Evolutionary conservation across 2,113 vertebrate genomes (phyloP).

Genomic region (Cettia cetti): DNA sequence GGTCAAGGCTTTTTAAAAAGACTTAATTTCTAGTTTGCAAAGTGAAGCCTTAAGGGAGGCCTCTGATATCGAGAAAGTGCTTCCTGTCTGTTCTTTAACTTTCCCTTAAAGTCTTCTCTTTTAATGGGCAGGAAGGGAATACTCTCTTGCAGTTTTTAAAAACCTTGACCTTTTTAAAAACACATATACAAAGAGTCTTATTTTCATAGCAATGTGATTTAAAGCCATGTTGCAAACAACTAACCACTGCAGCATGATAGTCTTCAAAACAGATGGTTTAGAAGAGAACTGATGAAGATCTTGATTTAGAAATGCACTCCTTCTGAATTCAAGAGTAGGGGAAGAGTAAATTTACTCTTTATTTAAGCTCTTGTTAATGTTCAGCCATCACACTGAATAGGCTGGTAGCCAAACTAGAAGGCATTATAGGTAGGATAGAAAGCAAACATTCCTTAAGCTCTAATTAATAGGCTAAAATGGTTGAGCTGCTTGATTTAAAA

Average conservation of each 20-base stretch:
- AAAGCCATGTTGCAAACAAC: background rate
- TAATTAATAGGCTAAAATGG: background rate
- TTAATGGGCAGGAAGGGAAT: background rate
- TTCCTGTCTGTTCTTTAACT: background rate
- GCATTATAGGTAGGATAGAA: background rate
- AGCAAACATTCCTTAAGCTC: background rate
- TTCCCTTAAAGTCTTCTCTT: background rate
- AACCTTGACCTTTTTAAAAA: background rate
- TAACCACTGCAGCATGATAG: background rate
- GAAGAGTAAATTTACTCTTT: background rate
- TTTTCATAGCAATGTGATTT: background rate
- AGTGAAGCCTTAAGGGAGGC: background rate
- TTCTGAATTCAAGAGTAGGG: background rate
- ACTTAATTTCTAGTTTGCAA: background rate
- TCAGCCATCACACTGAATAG: background rate
- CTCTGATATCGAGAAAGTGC: background rate
- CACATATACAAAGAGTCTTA: background rate
- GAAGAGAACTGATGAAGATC: background rate
- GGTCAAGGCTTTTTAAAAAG: background rate
- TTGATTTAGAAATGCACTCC: background rate
- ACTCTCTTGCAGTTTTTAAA: background rate
- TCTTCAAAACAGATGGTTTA: background rate
- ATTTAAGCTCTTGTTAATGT: conserved; percentile 33
- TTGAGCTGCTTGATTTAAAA: background rate
- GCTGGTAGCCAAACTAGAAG: conserved; percentile 9